phyloP scores from a whole-genome alignment of 2,797 vertebrate genomes.

The Arctocebus calabarensis region DNA sequence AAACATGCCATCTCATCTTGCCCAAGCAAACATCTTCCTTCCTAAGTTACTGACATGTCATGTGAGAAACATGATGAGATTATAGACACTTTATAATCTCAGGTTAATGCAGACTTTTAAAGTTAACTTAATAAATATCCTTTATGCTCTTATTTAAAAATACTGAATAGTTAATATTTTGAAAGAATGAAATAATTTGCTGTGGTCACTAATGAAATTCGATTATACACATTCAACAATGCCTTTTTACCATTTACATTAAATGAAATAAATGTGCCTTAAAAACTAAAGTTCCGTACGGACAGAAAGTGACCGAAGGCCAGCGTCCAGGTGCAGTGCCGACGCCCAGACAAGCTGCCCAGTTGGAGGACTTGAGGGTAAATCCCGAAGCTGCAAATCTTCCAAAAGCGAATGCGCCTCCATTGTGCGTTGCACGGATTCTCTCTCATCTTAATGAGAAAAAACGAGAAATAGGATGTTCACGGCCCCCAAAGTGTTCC shows the following conservation, averaged over 20 bases:
- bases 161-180: neutral
- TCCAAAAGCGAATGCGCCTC: fast-evolving
- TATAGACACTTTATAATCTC: neutral
- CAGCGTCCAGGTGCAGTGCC: fast-evolving
- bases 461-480: fast-evolving
- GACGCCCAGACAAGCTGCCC: too few species aligned
- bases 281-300: fast-evolving
- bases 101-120: neutral
- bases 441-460: fast-evolving
- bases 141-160: neutral
- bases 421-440: fast-evolving
- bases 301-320: fast-evolving
- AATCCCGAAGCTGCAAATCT: too few species aligned
- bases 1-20: neutral
- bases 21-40: fast-evolving
- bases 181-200: neutral
- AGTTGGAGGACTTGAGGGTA: fast-evolving
- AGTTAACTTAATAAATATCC: too few species aligned
- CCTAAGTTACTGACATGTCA: too few species aligned
- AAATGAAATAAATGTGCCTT: too few species aligned
- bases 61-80: fast-evolving
- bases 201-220: neutral
- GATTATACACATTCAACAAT: neutral
- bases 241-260: neutral
- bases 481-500: fast-evolving